Evolutionary conservation across 2,797 vertebrate genomes (phyloP).

Genomic region (Artibeus lituratus): DNA sequence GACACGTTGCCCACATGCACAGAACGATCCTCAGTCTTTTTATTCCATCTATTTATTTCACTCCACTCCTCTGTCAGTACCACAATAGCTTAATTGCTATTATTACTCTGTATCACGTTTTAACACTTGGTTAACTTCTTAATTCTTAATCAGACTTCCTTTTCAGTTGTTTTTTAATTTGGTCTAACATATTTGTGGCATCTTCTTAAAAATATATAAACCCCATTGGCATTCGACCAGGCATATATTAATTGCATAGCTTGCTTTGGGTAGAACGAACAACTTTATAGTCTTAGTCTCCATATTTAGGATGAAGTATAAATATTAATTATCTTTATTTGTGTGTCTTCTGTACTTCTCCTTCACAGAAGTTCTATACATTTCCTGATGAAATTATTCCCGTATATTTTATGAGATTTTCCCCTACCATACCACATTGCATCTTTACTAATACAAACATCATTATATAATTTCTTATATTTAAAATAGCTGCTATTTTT

Average conservation of each 20-base stretch:
- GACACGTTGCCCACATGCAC: background rate
- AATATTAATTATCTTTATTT: background rate
- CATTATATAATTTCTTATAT: background rate
- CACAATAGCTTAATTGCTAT: background rate
- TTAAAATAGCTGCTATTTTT: background rate
- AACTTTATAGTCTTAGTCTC: background rate
- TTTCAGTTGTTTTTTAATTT: background rate
- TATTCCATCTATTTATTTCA: background rate
- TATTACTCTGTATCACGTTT: background rate
- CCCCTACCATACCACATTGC: background rate
- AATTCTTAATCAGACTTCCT: background rate
- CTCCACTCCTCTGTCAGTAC: background rate
- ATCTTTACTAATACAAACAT: background rate
- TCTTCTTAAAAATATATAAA: background rate
- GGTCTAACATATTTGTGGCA: background rate
- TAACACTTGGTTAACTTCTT: background rate
- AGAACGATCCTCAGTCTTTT: background rate
- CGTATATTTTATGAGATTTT: background rate
- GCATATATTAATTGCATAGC: background rate
- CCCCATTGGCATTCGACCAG: background rate
- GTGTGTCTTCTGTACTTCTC: background rate
- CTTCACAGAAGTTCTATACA: background rate
- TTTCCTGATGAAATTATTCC: background rate
- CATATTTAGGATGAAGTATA: background rate
- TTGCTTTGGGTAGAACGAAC: background rate